Evolutionary conservation across 2,113 vertebrate species (phyloP).

Genomic region (Excalfactoria chinensis): DNA sequence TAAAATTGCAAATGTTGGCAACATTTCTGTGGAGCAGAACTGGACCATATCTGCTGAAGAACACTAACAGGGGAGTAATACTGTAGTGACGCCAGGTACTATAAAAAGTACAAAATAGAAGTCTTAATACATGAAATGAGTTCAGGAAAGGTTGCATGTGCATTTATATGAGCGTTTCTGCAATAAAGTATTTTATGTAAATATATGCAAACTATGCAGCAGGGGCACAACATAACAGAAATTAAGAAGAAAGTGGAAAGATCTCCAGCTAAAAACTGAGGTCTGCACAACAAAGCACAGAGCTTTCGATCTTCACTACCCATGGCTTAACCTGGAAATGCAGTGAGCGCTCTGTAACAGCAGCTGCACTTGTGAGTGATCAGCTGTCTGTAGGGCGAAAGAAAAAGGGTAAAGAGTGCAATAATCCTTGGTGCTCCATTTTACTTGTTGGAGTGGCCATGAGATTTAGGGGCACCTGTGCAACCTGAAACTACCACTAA

Average conservation of each 20-base stretch:
- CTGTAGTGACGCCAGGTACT: background rate
- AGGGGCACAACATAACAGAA: background rate
- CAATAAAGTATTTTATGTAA: constrained; percentile 4
- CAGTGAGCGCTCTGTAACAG: background rate
- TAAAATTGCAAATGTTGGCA: background rate
- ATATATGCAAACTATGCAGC: background rate
- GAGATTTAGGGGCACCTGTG: too few species aligned
- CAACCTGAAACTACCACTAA: background rate
- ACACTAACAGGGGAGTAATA: background rate
- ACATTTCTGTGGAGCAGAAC: background rate
- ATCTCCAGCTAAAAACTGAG: background rate
- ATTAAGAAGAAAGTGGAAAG: background rate
- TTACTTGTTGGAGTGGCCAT: background rate
- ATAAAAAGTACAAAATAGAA: background rate
- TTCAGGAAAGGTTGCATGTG: background rate
- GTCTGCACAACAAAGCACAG: background rate
- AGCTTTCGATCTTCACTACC: fast-evolving
- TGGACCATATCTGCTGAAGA: background rate
- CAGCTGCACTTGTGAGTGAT: background rate
- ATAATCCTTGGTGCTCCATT: background rate
- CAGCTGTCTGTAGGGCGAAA: background rate
- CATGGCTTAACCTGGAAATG: fast-evolving
- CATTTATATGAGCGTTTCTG: background rate
- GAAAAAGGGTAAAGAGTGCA: background rate
- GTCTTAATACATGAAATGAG: background rate